Percentiles rank a stretch among this genome's conserved stretches.
Evolutionary conservation across 1,140 invertebrate genomes (phyloP).

Genomic region (Ips typographus): DNA sequence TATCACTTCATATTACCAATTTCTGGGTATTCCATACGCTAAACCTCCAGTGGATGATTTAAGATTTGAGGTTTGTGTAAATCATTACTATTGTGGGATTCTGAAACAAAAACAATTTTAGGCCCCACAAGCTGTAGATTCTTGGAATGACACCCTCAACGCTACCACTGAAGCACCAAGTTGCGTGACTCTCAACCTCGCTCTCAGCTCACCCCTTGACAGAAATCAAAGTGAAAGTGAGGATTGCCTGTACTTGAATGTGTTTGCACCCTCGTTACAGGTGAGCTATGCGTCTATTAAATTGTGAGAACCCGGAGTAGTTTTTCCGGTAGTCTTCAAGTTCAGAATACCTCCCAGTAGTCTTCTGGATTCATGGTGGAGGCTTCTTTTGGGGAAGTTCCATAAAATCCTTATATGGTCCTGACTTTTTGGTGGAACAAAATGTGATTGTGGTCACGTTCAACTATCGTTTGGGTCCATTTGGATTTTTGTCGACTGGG

Average conservation of each 20-base stretch:
- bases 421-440: constrained; percentile 65
- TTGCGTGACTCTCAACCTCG: background rate
- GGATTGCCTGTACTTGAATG: constrained; percentile 22
- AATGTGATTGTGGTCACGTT: constrained; percentile 67
- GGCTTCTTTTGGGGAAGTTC: constrained; percentile 65
- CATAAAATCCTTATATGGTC: constrained; percentile 62
- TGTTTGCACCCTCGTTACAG: constrained; percentile 7
- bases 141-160: constrained; percentile 11
- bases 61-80: constrained; percentile 15
- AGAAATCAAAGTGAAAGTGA: constrained; percentile 14
- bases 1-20: constrained; percentile 14
- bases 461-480: constrained; percentile 68
- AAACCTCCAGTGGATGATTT: constrained; percentile 15
- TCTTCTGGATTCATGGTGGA: constrained; percentile 79
- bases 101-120: constrained; percentile 9
- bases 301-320: background rate
- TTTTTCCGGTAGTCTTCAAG: background rate
- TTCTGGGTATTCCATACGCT: constrained; percentile 25
- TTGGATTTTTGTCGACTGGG: constrained; percentile 52
- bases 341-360: constrained; percentile 57
- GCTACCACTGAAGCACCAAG: background rate
- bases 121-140: constrained; percentile 7
- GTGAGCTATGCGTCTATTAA: constrained; percentile 1
- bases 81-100: background rate
- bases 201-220: background rate